Evolutionary conservation across 2,888 invertebrate species (phyloP), one percentile per base, ranked within the genome.

Genomic region (Dorcus hopei): DNA sequence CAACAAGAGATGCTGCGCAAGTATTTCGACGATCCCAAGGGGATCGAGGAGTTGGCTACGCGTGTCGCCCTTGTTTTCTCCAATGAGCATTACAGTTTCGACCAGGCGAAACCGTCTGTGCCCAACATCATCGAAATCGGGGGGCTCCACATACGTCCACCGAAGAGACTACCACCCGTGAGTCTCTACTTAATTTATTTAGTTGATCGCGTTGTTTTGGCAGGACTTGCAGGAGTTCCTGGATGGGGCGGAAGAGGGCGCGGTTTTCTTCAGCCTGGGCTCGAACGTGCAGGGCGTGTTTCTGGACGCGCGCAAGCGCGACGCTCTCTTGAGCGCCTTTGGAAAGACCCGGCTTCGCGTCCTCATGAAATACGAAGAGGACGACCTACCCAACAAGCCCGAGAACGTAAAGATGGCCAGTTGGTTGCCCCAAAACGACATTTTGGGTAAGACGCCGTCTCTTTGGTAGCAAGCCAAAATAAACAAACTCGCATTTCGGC

Each of bases 191-290:
- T 26, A 19, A 26, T 3, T 7, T 42, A 42, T 14, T 42, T 42
- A 19, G 2, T 16, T 42, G 42, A 6, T 42, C 6, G 1, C 1
- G 7, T 16, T 16, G 16, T 42, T 48, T 6, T 48, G n/a, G 9
- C 19, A 48, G 80, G 82, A 85, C 70, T 70, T 85, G 1, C 77
- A 84, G 72, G 73, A 75, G 16, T 74, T 80, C 57, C 67, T 85
- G 58, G 83, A 85, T 61, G 72, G 77, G 8, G 78, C 85, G 1
- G 77, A 74, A 50, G 63, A 83, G 43, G 85, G 85, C 1, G 83
- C 81, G 0, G 76, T 85, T 1, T 83, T 83, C 59, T 80, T 85
- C 62, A 85, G 82, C 63, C 81, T 87, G 69, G 87, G 87, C 2
- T 83, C 86, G 0, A 82, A 83, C 61, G 76, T 85, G 0, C 77